Base-by-base conservation (phyloP, 2,888 invertebrate genomes). In the Caprella mutica region DNA sequence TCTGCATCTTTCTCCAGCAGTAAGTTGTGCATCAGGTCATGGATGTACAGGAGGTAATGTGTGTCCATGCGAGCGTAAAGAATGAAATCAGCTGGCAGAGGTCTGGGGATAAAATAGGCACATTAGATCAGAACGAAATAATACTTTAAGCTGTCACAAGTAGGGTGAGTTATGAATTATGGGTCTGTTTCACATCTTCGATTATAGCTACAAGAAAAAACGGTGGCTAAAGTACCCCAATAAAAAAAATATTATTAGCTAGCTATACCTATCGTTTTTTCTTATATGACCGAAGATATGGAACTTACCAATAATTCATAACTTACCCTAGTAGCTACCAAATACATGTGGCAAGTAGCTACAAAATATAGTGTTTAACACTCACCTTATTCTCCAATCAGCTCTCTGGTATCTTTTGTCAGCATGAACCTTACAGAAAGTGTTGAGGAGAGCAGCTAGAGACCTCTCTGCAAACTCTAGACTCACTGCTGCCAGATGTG, bases 381-480 rank as follows among this genome's bases (percentile, higher is more conserved):
- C 35, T 58, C 69, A 80, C 80, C 86, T 78, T 59, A 91, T 85
- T 65, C 94, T 81, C 94, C 94, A 96, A 73, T 96, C 94, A 0
- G 96, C 93, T 57, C 92, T 74, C 71, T 96, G 97, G 72, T 85
- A 90, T 62, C 85, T 82, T 73, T 98, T 98, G 70, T 97, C 85
- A 0, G 86, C 81, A 58, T 81, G 77, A 23, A 92, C 76, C 42
- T 80, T 73, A 70, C 93, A 91, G 71, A 86, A 93, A 52, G 77
- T 77, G 68, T 81, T 77, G 33, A 97, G 76, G 35, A 98, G 76
- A 71, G 82, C 82, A 0, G 87, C 83, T 51, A 90, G 75, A 77
- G 91, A 89, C 1, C 84, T 75, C 17, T 81, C 79, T 0, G 81
- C 75, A 61, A 85, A 77, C 24, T 80, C 78, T 1, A 97, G 76